phyloP scores from a whole-genome alignment of 2,888 invertebrate genomes.

The Acleris emargana region DNA sequence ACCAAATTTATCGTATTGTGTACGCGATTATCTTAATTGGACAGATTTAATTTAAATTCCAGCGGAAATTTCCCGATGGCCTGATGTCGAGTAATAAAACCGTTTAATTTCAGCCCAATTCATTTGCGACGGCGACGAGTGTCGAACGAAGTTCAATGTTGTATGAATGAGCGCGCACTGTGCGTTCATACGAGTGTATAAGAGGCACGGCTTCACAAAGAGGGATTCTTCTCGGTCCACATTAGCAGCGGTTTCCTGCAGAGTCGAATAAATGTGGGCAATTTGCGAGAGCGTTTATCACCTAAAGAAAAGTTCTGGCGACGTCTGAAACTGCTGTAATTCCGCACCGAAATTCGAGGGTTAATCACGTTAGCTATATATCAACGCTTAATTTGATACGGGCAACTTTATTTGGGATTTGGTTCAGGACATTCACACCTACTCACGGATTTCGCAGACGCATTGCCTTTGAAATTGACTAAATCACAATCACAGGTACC shows the following conservation, averaged over 20 bases:
- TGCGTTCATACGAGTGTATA: conserved; percentile 46
- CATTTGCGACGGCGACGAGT: conserved; percentile 58
- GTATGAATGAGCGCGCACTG: conserved; percentile 54
- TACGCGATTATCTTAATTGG: conserved; percentile 57
- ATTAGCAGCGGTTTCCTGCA: conserved; percentile 70
- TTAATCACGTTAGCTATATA: conserved; percentile 71
- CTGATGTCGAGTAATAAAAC: conserved; percentile 59
- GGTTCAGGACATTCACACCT: conserved; percentile 43
- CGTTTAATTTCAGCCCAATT: conserved; percentile 59
- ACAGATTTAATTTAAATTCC: conserved; percentile 59
- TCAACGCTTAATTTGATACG: conserved; percentile 73
- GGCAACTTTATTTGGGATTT: conserved; percentile 63
- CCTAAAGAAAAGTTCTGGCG: conserved; percentile 79
- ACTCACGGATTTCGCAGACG: conserved; percentile 44
- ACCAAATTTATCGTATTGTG: conserved; percentile 51
- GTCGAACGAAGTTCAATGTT: conserved; percentile 59
- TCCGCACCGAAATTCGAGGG: conserved; percentile 69
- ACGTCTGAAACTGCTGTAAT: conserved; percentile 75
- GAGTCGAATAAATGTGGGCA: conserved; percentile 75
- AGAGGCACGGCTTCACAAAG: conserved; percentile 49
- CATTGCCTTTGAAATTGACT: conserved; percentile 43
- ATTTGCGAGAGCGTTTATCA: conserved; percentile 80
- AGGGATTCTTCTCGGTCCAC: conserved; percentile 61
- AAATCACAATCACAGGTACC: not conserved
- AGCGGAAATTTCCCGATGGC: conserved; percentile 57